Evolutionary conservation across 35 echinoderm and acorn worm genomes (phyloP).

Genomic region (Patiria miniata): DNA sequence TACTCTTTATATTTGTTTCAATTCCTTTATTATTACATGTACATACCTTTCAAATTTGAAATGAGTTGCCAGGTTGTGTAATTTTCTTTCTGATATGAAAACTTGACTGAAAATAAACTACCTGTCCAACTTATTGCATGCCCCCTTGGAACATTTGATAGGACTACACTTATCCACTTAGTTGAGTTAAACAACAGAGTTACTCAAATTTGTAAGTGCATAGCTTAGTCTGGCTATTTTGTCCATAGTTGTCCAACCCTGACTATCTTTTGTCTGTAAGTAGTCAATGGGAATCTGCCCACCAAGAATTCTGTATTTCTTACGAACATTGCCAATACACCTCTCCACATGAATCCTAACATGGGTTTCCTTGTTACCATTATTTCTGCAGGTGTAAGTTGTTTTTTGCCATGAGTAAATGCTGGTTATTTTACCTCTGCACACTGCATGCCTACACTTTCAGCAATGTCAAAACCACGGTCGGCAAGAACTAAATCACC

Average conservation of each 20-base stretch:
- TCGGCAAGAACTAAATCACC: constrained; percentile 21
- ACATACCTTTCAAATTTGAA: no score
- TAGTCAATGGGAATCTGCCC: constrained; percentile 7
- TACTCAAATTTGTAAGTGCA: constrained; percentile 12
- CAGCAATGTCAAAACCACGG: constrained; percentile 27
- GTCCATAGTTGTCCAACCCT: neutral
- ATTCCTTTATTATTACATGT: no score
- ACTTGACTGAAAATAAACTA: neutral
- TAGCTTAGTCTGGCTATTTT: constrained; percentile 16
- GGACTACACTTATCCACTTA: constrained; percentile 20
- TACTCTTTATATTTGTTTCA: no score
- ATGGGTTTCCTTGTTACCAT: neutral
- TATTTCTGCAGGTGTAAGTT: neutral
- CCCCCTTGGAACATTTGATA: no score
- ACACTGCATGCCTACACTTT: neutral
- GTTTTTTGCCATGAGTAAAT: neutral
- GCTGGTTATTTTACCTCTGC: constrained; percentile 9
- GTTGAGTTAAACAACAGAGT: constrained; percentile 13
- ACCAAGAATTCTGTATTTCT: constrained; percentile 21
- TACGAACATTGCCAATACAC: neutral
- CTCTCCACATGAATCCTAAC: constrained; percentile 22
- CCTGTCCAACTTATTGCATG: neutral
- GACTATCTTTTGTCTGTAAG: neutral
- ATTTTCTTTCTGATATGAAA: no score
- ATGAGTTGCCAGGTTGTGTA: no score